A percentile compares a stretch with the other conserved stretches of the same genome.
phyloP scores from a whole-genome alignment of 2,888 invertebrate genomes.

The Tenthredo mesomela region DNA sequence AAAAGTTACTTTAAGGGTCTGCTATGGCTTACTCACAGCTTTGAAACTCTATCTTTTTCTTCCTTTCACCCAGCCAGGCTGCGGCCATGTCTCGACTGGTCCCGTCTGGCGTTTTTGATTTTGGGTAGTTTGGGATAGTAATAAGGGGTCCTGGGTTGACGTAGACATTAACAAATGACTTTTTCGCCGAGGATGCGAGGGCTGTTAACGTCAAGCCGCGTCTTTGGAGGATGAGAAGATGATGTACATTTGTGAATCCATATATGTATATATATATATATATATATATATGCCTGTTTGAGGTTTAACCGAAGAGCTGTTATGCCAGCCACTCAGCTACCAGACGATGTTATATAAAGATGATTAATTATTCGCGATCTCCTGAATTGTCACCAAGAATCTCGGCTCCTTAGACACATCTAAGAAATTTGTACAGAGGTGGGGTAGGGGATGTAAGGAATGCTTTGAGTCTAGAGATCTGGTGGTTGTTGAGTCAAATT shows the following conservation, averaged over 20 bases:
- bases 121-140: not conserved
- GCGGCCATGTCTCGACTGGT: not conserved
- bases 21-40: not conserved
- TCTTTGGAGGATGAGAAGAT: not conserved
- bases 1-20: not conserved
- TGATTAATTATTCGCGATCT: not conserved
- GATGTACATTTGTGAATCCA: not conserved
- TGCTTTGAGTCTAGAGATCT: not conserved
- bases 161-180: slow-evolving; percentile 15
- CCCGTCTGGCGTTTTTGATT: not conserved
- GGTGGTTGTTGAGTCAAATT: not conserved
- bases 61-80: not conserved
- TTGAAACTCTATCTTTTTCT: not conserved
- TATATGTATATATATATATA: too few species aligned
- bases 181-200: not conserved
- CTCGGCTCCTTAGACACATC: not conserved
- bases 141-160: not conserved
- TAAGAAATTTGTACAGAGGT: not conserved
- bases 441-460: not conserved
- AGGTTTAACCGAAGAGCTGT: not conserved
- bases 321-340: not conserved
- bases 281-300: slow-evolving; percentile 1
- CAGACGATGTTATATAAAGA: not conserved
- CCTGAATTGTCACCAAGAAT: not conserved
- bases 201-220: not conserved